Base-by-base conservation (phyloP, 2,113 vertebrate genomes). In the Tenrec ecaudatus region DNA sequence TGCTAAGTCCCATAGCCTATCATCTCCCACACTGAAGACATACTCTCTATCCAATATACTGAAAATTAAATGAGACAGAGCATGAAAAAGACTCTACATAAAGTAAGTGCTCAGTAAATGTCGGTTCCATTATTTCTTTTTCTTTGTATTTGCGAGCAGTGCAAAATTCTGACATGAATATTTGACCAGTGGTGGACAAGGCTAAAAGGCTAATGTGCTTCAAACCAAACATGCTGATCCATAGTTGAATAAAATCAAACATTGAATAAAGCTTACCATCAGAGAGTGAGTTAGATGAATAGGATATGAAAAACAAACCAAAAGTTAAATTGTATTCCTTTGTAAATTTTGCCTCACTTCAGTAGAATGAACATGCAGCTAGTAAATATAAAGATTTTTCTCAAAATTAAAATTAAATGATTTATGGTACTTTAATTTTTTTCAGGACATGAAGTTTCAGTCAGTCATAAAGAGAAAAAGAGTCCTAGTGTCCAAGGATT, bases 321-420 rank as follows among this genome's bases (percentile, higher is more conserved):
- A 81, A 88, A 14, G 86, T 33, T 76, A 31, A 90, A 1, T 40
- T 40, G 3, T 77, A 76, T 68, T 33, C 81, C 47, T 53, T 53
- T 33, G 7, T 66, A 89, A 95, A 81, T 89, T 71, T 9, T 14
- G 19, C 6, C 22, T 5, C 38, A n/a, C 7, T 14, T 10, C 17
- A 69, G 22, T 9, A 92, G 60, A 76, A 77, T 83, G 17, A 33
- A 43, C n/a, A 15, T 14, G 1, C 64, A 29, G n/a, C 40, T 89
- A 66, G 10, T 87, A 91, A 91, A 58, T 36, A 82, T 16, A 31
- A 82, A 76, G 19, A n/a, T 31, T 47, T 87, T 53, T 84, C 3
- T 53, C 60, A 87, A 82, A 71, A 88, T 90, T 84, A 76, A 86
- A 86, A 64, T 84, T 69, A 86, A 89, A 57, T 10, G 10, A n/a